phyloP scores from a whole-genome alignment of 2,797 vertebrate genomes.

The Delichon dasypus region DNA sequence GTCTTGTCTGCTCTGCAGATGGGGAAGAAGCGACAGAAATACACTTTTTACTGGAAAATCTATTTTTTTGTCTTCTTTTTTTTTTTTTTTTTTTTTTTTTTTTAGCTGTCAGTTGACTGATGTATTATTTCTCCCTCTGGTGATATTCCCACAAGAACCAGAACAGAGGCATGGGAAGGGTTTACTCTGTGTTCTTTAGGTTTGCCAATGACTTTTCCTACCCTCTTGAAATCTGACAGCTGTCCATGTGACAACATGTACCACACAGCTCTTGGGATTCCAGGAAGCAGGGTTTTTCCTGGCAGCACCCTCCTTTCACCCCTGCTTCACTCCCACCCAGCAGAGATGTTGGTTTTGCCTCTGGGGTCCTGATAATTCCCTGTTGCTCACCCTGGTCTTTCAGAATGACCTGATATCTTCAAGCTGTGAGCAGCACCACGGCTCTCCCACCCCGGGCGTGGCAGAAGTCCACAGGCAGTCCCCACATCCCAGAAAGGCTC shows the following conservation, averaged over 20 bases:
- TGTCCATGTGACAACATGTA: fast-evolving
- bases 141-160: not conserved
- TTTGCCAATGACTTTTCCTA: not conserved
- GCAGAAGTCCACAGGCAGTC: not conserved
- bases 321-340: not conserved
- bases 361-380: not conserved
- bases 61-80: not conserved
- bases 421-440: not conserved
- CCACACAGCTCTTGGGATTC: not conserved
- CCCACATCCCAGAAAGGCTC: not conserved
- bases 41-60: not conserved
- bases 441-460: fast-evolving
- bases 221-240: not conserved
- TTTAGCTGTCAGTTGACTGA: not conserved
- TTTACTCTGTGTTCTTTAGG: not conserved
- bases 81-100: not conserved
- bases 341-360: fast-evolving
- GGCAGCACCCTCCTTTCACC: not conserved
- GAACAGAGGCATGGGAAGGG: not conserved
- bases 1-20: not conserved
- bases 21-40: not conserved
- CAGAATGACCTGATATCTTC: not conserved
- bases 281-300: not conserved
- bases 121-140: not conserved
- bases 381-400: not conserved